phyloP scores from a whole-genome alignment of 2,113 vertebrate species.

The Crotalus tigris region DNA sequence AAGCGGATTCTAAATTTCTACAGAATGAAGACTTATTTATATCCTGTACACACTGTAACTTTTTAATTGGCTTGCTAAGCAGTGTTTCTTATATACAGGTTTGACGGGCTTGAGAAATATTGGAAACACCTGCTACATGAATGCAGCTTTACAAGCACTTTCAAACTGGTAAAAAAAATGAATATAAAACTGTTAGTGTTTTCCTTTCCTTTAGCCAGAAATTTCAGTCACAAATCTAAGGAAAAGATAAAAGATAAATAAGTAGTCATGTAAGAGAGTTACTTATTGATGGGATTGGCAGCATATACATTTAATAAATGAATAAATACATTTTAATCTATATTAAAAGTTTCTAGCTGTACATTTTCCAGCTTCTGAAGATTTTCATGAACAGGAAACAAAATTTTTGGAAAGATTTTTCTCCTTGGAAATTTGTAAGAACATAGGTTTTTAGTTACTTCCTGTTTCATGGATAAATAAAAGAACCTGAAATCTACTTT shows the following conservation, averaged over 20 bases:
- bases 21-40: constrained; percentile 19
- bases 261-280: background rate
- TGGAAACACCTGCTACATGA: constrained; percentile 99
- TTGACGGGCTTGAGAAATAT: constrained; percentile 98
- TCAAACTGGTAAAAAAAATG: constrained; percentile 89
- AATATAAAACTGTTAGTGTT: background rate
- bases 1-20: constrained; percentile 5
- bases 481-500: background rate
- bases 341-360: background rate
- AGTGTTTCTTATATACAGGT: constrained; percentile 71
- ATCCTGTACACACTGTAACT: background rate
- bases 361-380: background rate
- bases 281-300: background rate
- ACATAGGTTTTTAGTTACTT: background rate
- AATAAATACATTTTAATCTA: background rate
- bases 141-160: constrained; percentile 95
- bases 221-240: background rate
- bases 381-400: background rate
- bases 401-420: background rate
- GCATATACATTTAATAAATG: background rate
- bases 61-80: background rate
- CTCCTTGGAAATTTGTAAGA: background rate
- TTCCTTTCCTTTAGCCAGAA: background rate
- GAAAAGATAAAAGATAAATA: background rate
- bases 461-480: background rate